phyloP scores from a whole-genome alignment of 2,113 vertebrate species.

The Motacilla tschutschensis region DNA sequence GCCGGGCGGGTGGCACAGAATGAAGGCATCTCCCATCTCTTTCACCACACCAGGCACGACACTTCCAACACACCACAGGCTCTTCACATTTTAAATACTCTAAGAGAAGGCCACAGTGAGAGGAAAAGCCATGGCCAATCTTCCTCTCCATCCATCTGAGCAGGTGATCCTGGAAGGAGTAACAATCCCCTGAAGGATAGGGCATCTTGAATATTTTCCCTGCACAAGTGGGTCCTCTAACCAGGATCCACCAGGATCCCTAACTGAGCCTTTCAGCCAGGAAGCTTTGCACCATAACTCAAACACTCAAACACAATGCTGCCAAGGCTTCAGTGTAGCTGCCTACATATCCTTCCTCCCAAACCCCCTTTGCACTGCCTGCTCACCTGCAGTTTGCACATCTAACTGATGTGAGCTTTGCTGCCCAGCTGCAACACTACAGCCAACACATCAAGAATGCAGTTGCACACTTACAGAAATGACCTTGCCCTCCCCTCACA shows the following conservation, averaged over 20 bases:
- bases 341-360: not conserved
- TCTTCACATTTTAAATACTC: not conserved
- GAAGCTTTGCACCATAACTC: not conserved
- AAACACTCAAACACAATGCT: not conserved
- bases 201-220: not conserved
- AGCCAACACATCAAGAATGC: not conserved
- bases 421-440: not conserved
- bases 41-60: not conserved
- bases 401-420: not conserved
- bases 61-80: not conserved
- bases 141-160: not conserved
- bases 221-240: not conserved
- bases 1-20: not conserved
- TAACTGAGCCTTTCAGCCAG: not conserved
- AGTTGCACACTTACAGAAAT: constrained; percentile 47
- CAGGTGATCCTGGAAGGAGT: not conserved
- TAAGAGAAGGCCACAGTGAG: not conserved
- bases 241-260: not conserved
- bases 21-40: not conserved
- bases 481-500: constrained; percentile 1
- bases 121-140: not conserved
- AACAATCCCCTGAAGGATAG: not conserved
- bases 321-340: not conserved
- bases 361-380: fast-evolving
- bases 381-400: not conserved